Evolutionary conservation across 2,888 invertebrate genomes (phyloP), one percentile per base, ranked within the genome.

Genomic region (Scaptomyza parva): DNA sequence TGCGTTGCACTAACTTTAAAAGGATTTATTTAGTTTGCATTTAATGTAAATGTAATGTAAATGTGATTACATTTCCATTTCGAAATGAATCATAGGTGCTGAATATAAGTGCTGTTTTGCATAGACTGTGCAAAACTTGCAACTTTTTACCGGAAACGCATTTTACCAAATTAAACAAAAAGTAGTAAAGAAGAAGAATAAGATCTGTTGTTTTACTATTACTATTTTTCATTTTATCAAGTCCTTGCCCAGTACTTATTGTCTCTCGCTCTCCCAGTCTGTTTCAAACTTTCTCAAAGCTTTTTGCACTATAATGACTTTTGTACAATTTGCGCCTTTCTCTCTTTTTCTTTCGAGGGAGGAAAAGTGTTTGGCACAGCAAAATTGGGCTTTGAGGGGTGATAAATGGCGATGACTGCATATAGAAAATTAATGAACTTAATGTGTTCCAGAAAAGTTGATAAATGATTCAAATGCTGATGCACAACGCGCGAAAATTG

Each of bases 21-120:
- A 63, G 43, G 68, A 63, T 77, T 77, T 77, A 80, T 80, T 77
- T 77, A 76, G 69, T 58, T 44, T 30, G 39, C 28, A 54, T 48
- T 70, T 71, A 48, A 28, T 76, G 59, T 62, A 54, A 76, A 77
- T 76, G n/a, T n/a, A n/a, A n/a, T 24, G 6, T 6, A 24, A 8
- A 26, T 24, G 4, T 17, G 50, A n/a, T 26, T 54, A 18, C 24
- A 14, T 4, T 54, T 5, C 0, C n/a, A 14, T 14, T 44, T 17
- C 18, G 0, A 12, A 28, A 26, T 57, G 22, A 14, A 45, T 51
- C n/a, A n/a, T n/a, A n/a, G n/a, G n/a, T n/a, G n/a, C n/a, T n/a
- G n/a, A n/a, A 14, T 51, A 28, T 1, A 35, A 35, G 14, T 18
- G 17, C n/a, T 11, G 14, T 41, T 40, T 30, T 45, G 20, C 24